Percentiles rank a stretch among this genome's conserved stretches.
Conservation (phyloP, 2,797 vertebrate genomes). For the Enteromius argenteus region DNA sequence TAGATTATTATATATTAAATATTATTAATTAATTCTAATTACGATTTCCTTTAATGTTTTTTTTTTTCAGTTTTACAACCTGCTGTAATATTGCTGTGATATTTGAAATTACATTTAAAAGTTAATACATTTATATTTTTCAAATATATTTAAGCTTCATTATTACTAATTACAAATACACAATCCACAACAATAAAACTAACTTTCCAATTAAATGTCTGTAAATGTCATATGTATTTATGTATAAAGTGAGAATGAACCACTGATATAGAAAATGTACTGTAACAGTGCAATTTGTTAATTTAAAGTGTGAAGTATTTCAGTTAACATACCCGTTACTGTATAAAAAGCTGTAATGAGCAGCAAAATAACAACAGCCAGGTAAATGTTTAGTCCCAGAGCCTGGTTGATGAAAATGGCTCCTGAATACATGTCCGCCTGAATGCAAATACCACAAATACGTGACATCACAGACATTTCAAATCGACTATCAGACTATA, state of each 20-base stretch:
- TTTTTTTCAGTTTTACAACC: too few relatives aligned
- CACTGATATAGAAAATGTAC: neutral
- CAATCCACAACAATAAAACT: neutral
- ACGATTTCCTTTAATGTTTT: too few relatives aligned
- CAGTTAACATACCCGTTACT: slow-evolving; percentile 83
- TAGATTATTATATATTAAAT: too few relatives aligned
- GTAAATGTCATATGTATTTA: too few relatives aligned
- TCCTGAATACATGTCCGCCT: slow-evolving; percentile 96
- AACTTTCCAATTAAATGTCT: neutral
- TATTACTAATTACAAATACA: neutral
- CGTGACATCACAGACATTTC: neutral
- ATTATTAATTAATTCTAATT: too few relatives aligned
- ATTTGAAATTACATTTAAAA: neutral
- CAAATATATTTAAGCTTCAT: neutral
- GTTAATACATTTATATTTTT: neutral
- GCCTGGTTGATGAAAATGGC: slow-evolving; percentile 93
- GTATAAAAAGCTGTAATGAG: slow-evolving; percentile 90
- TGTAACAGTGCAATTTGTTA: neutral
- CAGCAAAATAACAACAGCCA: slow-evolving; percentile 87
- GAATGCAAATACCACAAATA: neutral
- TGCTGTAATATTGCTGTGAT: neutral
- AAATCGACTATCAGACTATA: neutral
- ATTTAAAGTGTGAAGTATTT: neutral
- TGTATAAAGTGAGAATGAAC: neutral
- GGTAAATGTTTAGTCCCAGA: slow-evolving; percentile 87